Conservation (phyloP, 1,140 invertebrate genomes). For the Gryllus bimaculatus region DNA sequence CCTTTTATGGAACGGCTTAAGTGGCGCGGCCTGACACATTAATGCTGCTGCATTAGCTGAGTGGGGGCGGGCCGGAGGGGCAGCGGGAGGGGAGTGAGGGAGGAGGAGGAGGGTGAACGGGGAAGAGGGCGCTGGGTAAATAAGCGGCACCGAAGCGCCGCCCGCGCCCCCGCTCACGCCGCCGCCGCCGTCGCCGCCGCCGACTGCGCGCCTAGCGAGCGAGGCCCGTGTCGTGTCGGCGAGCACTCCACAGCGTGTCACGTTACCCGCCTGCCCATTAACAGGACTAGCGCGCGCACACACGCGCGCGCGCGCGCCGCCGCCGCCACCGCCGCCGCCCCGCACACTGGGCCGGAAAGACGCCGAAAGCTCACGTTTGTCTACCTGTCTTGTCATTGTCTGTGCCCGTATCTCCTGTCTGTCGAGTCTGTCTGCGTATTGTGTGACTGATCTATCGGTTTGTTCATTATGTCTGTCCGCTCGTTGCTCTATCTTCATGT, state of each 20-base stretch:
- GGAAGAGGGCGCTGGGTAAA: neutral
- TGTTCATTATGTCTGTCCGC: too few relatives aligned
- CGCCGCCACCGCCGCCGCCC: too few relatives aligned
- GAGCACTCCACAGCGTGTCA: neutral
- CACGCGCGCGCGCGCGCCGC: too few relatives aligned
- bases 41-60: neutral
- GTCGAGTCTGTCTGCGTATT: too few relatives aligned
- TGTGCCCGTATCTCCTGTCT: too few relatives aligned
- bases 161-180: too few relatives aligned
- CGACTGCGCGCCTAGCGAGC: neutral
- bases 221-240: neutral
- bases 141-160: neutral
- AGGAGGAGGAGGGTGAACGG: neutral
- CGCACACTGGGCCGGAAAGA: too few relatives aligned
- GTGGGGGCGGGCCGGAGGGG: neutral
- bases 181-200: neutral
- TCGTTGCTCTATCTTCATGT: too few relatives aligned
- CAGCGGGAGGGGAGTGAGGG: neutral
- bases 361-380: too few relatives aligned
- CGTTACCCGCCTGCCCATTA: neutral
- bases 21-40: neutral
- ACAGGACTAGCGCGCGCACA: too few relatives aligned
- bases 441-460: too few relatives aligned
- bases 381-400: too few relatives aligned
- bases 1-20: neutral